Percentiles rank a stretch among this genome's conserved stretches.
These are phyloP conservation scores for Nebria salina DNA, from an alignment of 2,888 invertebrate genomes.

Conservation along the genomic window DNA sequence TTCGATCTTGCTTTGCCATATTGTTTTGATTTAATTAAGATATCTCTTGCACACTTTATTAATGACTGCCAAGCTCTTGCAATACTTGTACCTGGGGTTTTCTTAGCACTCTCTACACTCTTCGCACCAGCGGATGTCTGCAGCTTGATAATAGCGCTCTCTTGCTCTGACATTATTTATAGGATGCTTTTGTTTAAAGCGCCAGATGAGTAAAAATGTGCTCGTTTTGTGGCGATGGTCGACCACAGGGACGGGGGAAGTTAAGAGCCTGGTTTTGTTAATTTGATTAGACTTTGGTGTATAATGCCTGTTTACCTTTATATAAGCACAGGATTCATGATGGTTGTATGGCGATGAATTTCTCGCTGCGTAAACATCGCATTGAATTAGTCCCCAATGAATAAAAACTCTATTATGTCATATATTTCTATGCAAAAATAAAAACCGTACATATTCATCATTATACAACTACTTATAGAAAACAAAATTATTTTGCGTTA, in stretches of 20 bases:
- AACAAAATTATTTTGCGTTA: too few relatives aligned
- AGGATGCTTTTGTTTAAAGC: constrained; percentile 32
- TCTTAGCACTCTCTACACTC: constrained; percentile 4
- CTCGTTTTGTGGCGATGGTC: constrained; percentile 6
- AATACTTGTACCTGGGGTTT: constrained; percentile 36
- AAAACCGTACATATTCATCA: too few relatives aligned
- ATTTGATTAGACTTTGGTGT: background rate
- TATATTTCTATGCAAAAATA: too few relatives aligned
- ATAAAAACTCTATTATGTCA: too few relatives aligned
- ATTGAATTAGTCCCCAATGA: too few relatives aligned
- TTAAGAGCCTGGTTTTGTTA: background rate
- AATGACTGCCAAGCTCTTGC: constrained; percentile 51
- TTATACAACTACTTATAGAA: too few relatives aligned
- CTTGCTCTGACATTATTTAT: background rate
- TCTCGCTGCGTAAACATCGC: too few relatives aligned
- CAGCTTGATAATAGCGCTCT: background rate
- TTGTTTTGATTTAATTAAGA: constrained; percentile 63
- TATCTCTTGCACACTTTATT: constrained; percentile 59
- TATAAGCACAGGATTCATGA: background rate
- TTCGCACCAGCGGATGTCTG: background rate
- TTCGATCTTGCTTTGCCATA: constrained; percentile 60
- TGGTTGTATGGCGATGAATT: background rate
- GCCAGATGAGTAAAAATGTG: constrained; percentile 34
- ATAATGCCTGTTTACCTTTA: background rate
- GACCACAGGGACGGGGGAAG: background rate